Percentiles rank a stretch among this genome's conserved stretches.
Evolutionary conservation across 2,113 vertebrate species (phyloP).

Genomic region (Oreotrochilus melanogaster): DNA sequence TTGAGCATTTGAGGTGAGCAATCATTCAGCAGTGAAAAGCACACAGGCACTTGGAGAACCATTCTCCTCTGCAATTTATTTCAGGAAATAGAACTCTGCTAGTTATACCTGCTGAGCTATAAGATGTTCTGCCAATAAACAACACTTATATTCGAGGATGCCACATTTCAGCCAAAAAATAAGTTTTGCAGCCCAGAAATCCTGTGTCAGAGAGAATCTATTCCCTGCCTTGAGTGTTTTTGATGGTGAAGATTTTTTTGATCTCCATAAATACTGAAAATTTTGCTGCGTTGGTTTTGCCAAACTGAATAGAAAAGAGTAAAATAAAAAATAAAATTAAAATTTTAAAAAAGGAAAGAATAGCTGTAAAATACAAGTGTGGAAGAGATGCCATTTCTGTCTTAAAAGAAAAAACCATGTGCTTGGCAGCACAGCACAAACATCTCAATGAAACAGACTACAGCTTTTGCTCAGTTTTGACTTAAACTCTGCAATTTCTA

Average conservation of each 20-base stretch:
- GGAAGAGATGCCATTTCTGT: background rate
- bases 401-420: background rate
- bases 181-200: background rate
- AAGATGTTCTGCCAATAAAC: constrained; percentile 13
- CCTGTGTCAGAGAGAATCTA: background rate
- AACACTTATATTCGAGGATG: background rate
- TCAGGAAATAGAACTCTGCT: constrained; percentile 42
- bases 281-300: background rate
- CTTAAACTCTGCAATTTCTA: background rate
- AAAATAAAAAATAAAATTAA: background rate
- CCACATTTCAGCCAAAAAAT: constrained; percentile 6
- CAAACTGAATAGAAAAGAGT: background rate
- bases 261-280: background rate
- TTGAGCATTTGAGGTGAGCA: background rate
- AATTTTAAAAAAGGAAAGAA: background rate
- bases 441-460: background rate
- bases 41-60: background rate
- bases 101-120: constrained; percentile 42
- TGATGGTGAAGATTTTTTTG: background rate
- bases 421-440: background rate
- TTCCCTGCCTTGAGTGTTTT: background rate
- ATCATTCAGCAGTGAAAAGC: background rate
- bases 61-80: constrained; percentile 36
- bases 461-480: background rate
- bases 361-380: background rate